Evolutionary conservation across 2,888 invertebrate genomes (phyloP).

Genomic region (Entomobrya proxima): DNA sequence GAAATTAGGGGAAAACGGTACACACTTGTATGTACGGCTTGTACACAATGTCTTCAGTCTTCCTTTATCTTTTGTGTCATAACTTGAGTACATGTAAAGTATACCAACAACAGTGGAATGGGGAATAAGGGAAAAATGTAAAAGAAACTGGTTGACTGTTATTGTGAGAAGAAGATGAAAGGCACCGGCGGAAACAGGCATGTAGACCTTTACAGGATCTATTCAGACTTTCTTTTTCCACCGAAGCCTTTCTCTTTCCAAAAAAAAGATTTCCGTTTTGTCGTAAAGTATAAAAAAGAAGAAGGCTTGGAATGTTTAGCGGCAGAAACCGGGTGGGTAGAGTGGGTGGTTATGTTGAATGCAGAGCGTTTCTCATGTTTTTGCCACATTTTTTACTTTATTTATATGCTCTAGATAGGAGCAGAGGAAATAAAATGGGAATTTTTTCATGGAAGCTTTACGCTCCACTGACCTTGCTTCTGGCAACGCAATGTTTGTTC

Average conservation of each 20-base stretch:
- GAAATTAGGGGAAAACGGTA: neutral
- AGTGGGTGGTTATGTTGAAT: no score
- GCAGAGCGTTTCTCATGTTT: neutral
- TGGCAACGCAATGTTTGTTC: neutral
- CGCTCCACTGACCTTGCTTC: slow-evolving; percentile 22
- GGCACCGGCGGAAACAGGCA: neutral
- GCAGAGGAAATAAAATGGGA: neutral
- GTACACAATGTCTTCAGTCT: no score
- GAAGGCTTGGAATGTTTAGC: neutral
- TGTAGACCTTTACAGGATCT: neutral
- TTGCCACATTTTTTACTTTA: neutral
- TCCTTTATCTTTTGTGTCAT: neutral
- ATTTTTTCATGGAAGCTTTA: neutral
- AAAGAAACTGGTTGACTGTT: neutral
- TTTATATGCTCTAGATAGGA: neutral
- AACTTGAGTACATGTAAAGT: neutral
- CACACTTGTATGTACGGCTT: neutral
- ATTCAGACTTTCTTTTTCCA: neutral
- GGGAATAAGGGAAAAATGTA: neutral
- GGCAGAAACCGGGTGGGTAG: no score
- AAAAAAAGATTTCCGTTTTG: neutral
- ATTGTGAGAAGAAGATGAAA: neutral
- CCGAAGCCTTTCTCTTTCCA: neutral
- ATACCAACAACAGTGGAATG: no score
- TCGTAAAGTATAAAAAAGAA: neutral